phyloP scores from a whole-genome alignment of 2,888 invertebrate genomes.

The Cetonia aurata region DNA sequence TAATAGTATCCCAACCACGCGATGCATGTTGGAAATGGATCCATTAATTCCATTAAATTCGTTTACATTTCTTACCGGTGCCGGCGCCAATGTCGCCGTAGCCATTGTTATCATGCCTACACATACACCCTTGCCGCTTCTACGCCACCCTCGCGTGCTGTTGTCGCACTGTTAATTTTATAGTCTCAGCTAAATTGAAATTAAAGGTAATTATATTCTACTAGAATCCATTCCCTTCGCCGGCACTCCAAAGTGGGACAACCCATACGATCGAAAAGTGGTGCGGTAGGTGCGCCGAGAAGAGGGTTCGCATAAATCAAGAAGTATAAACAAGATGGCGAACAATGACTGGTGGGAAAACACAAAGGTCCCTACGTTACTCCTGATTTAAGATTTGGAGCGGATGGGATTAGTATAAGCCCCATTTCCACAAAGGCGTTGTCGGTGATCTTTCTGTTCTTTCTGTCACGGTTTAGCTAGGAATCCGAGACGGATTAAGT shows the following conservation, averaged over 20 bases:
- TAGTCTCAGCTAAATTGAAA: slow-evolving; percentile 27
- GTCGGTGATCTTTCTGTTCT: slow-evolving; percentile 11
- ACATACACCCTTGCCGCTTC: slow-evolving; percentile 11
- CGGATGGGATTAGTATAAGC: slow-evolving; percentile 62
- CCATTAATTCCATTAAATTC: slow-evolving; percentile 27
- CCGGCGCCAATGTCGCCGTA: slow-evolving; percentile 14
- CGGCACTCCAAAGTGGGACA: background rate
- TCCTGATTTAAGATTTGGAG: slow-evolving; percentile 64
- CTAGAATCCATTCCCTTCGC: slow-evolving; percentile 23
- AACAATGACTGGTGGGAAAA: slow-evolving; percentile 56
- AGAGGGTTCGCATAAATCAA: slow-evolving; percentile 57
- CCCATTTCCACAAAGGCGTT: slow-evolving; percentile 54
- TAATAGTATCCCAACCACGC: background rate
- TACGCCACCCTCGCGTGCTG: slow-evolving; percentile 17
- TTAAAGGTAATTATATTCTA: slow-evolving; percentile 32
- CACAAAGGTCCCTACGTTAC: slow-evolving; percentile 61
- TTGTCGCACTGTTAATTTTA: slow-evolving; percentile 32
- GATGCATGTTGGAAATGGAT: slow-evolving; percentile 2
- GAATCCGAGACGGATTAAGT: slow-evolving; percentile 8
- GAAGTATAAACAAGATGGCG: slow-evolving; percentile 62
- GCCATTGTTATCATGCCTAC: slow-evolving; percentile 24
- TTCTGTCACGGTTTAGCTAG: slow-evolving; percentile 15
- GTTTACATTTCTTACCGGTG: slow-evolving; percentile 31
- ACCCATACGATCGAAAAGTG: slow-evolving; percentile 12
- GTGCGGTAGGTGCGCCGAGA: background rate